Evolutionary conservation across 1,140 invertebrate species (phyloP).

Genomic region (Hypsibius dujardini): DNA sequence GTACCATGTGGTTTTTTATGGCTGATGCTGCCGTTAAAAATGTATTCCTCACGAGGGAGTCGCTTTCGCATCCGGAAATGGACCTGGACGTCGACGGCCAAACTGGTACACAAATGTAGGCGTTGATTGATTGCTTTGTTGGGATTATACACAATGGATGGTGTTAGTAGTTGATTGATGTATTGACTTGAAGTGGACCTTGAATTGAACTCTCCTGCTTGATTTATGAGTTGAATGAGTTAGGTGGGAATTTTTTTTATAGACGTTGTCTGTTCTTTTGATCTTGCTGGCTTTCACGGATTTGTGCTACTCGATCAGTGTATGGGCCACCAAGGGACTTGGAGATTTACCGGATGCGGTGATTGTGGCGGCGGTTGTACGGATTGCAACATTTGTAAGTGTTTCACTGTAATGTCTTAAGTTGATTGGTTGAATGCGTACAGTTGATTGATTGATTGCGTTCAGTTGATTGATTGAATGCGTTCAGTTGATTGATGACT

Average conservation of each 20-base stretch:
- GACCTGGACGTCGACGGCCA: background rate
- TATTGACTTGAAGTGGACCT: too few species aligned
- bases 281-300: background rate
- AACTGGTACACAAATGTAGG: background rate
- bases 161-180: too few species aligned
- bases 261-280: background rate
- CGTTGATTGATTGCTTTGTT: background rate
- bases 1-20: slow-evolving; percentile 65
- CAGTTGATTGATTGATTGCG: background rate
- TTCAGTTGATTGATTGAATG: background rate
- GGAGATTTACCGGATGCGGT: background rate
- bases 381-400: background rate
- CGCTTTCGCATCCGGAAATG: background rate
- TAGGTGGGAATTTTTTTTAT: background rate
- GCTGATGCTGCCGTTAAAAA: slow-evolving; percentile 52
- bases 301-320: background rate
- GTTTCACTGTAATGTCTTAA: background rate
- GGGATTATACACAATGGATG: too few species aligned
- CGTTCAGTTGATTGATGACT: background rate
- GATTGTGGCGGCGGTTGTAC: background rate
- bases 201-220: background rate
- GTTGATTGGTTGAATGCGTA: background rate
- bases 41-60: slow-evolving; percentile 42
- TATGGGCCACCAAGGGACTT: background rate
- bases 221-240: background rate